Conservation (phyloP, 2,888 invertebrate species). For the Disparrhopalites patrizii region DNA sequence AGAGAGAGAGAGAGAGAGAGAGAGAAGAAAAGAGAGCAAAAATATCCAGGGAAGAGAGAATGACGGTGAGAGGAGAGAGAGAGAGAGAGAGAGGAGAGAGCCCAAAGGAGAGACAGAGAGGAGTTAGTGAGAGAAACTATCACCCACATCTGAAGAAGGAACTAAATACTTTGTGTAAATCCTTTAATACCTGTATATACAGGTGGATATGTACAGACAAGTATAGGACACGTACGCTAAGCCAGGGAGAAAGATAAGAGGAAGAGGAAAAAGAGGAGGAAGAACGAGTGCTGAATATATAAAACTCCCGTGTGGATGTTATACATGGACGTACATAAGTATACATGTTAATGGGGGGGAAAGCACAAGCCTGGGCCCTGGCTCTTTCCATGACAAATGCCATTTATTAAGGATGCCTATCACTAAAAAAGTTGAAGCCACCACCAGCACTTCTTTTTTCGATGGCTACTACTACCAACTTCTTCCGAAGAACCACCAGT, state of each 20-base stretch:
- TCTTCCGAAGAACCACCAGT: too few relatives aligned
- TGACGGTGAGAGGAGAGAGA: too few relatives aligned
- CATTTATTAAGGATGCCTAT: conserved; percentile 24
- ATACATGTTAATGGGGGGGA: too few relatives aligned
- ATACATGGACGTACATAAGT: conserved; percentile 4
- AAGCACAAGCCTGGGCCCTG: conserved; percentile 5
- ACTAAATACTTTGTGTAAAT: background rate
- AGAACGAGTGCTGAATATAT: conserved; percentile 7
- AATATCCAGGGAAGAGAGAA: too few relatives aligned
- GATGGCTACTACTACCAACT: background rate
- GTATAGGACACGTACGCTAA: background rate
- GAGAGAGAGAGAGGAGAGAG: too few relatives aligned
- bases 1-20: too few relatives aligned
- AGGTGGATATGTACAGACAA: background rate
- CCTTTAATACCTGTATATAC: too few relatives aligned
- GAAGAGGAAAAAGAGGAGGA: conserved; percentile 1
- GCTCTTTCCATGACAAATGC: conserved; percentile 22
- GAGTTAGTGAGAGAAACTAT: conserved; percentile 21
- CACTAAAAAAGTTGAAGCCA: conserved; percentile 17
- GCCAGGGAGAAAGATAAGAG: conserved; percentile 1
- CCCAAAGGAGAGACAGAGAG: too few relatives aligned
- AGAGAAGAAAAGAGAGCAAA: too few relatives aligned
- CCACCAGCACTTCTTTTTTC: conserved; percentile 10
- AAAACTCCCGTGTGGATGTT: too few relatives aligned
- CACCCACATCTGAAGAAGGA: conserved; percentile 17